A percentile compares a stretch with the other conserved stretches of the same genome.
Conservation (phyloP, 2,113 vertebrate genomes). For the Oryzias woworae region DNA sequence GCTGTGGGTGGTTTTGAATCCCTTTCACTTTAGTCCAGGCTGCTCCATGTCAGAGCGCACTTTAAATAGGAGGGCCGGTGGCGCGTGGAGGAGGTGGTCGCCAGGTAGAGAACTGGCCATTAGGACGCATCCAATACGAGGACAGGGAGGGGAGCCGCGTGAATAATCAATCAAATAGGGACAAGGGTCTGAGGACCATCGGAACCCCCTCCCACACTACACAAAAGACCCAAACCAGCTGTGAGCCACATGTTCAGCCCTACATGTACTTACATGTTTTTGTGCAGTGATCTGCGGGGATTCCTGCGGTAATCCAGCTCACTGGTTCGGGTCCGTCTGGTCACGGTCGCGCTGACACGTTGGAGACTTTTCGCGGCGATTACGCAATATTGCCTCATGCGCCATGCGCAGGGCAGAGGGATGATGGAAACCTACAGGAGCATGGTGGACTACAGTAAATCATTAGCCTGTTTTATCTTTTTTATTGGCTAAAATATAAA, state of each 20-base stretch:
- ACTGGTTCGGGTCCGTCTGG: not conserved
- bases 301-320: not conserved
- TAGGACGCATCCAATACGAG: constrained; percentile 25
- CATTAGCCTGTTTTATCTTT: too few species aligned
- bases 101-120: constrained; percentile 52
- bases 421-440: not conserved
- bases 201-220: not conserved
- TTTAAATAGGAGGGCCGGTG: constrained; percentile 49
- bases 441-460: too few species aligned
- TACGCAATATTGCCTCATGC: constrained; percentile 67
- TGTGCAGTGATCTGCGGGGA: not conserved
- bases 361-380: constrained; percentile 16
- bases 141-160: constrained; percentile 3
- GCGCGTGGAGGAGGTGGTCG: constrained; percentile 32
- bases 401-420: not conserved
- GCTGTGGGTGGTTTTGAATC: not conserved
- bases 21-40: not conserved
- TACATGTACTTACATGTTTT: constrained; percentile 18
- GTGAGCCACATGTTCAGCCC: not conserved
- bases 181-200: constrained; percentile 3
- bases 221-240: not conserved
- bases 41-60: not conserved
- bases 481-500: too few species aligned
- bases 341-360: constrained; percentile 53
- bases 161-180: constrained; percentile 20